These are phyloP conservation scores for Coryphaenoides rupestris DNA, from an alignment of 2,113 vertebrate genomes.

Conservation along the genomic window DNA sequence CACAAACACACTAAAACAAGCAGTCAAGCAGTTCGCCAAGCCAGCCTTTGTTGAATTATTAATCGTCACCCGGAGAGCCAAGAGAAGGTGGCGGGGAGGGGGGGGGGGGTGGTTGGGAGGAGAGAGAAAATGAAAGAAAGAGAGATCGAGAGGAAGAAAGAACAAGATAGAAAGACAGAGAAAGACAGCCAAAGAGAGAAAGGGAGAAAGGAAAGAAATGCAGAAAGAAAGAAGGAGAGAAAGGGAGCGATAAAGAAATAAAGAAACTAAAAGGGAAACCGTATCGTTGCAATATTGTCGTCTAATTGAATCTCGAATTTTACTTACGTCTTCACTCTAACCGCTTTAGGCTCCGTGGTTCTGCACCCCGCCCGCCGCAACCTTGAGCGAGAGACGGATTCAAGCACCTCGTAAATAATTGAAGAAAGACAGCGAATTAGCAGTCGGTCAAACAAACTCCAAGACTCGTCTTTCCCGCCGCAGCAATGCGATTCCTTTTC, in stretches of 20 bases:
- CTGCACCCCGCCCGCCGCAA: too few relatives aligned
- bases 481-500: too few relatives aligned
- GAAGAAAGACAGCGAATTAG: constrained; percentile 42
- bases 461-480: constrained; percentile 2
- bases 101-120: background rate
- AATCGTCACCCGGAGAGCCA: constrained; percentile 39
- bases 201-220: background rate
- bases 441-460: constrained; percentile 47
- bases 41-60: constrained; percentile 52
- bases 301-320: too few relatives aligned
- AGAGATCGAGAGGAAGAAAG: background rate
- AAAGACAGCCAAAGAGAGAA: background rate
- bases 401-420: constrained; percentile 59
- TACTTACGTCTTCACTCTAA: too few relatives aligned
- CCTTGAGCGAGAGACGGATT: constrained; percentile 54
- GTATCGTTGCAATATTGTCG: too few relatives aligned
- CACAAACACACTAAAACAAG: constrained; percentile 43
- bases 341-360: too few relatives aligned
- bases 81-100: constrained; percentile 6
- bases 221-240: background rate
- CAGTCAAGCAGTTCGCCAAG: constrained; percentile 14
- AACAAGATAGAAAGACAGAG: background rate
- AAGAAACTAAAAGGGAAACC: background rate
- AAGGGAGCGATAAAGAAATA: background rate
- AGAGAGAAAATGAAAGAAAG: background rate